Base-by-base conservation (phyloP, 1,140 invertebrate species). In the Sweltsa coloradensis region DNA sequence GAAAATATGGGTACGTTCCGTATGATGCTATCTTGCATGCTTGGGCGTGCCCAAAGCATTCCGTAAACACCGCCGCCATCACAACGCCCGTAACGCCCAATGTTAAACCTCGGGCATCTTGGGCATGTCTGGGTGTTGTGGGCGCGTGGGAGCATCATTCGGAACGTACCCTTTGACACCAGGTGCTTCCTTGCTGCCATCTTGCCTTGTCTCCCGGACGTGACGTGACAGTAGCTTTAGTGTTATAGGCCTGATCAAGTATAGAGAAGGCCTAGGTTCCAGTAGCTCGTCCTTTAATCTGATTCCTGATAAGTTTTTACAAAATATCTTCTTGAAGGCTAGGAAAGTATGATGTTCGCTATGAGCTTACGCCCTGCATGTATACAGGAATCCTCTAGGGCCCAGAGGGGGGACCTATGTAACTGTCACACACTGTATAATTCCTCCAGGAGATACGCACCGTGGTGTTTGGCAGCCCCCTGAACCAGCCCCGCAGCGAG, bases 401-500 rank as follows among this genome's bases (percentile, higher is more conserved):
- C 41, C 50, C 46, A 3, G 22, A 25, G 14, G 13, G 25, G 22
- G 22, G 16, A 24, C 14, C 23, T 44, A 18, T 45, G 18, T 19
- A 21, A 18, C 24, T 29, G 3, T 36, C 34, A 49, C 26, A n/a
- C n/a, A n/a, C n/a, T n/a, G n/a, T n/a, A n/a, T n/a, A n/a, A n/a
- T n/a, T 48, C 48, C 57, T 53, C 3, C 51, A 81, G 77, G 68
- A 67, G 14, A 57, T 80, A 3, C 64, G 78, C 4, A 57, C 68
- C 5, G 59, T 74, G 27, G 69, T 73, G 6, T 80, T 79, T 49
- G 76, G 77, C 1, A 72, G 70, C 11, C 65, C 73, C 3, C 67
- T 71, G 0, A 73, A 69, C 48, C 74, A 76, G 14, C 73, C 76
- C 0, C 67, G 73, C 14, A 65, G 68, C 0, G 78, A 81, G 63